Percentiles rank a stretch among this genome's conserved stretches.
These are phyloP conservation scores for Philereme vetulata DNA, from an alignment of 2,888 invertebrate genomes.

Conservation along the genomic window DNA sequence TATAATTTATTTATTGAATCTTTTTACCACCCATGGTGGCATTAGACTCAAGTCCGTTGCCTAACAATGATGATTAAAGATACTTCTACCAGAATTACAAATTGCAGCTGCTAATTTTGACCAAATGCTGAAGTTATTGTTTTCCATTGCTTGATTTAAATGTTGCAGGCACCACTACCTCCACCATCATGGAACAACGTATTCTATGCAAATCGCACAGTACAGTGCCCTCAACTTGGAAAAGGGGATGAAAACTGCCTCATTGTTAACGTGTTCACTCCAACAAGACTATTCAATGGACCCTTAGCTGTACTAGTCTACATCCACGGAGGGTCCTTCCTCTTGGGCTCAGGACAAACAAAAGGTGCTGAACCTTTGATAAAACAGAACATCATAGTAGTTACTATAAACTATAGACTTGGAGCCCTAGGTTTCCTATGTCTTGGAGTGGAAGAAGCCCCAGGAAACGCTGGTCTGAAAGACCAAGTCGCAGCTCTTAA, in stretches of 20 bases:
- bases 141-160: no score
- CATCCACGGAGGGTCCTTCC: constrained; percentile 51
- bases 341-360: constrained; percentile 46
- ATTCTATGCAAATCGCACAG: constrained; percentile 43
- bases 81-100: no score
- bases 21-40: no score
- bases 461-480: constrained; percentile 56
- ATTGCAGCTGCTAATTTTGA: no score
- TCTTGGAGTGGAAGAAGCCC: constrained; percentile 47
- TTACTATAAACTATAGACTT: constrained; percentile 54
- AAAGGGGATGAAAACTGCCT: constrained; percentile 53
- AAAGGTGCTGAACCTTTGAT: constrained; percentile 48
- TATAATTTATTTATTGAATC: no score
- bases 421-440: constrained; percentile 53
- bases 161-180: constrained; percentile 46
- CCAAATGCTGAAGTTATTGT: no score
- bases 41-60: no score
- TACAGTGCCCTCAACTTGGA: constrained; percentile 48
- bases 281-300: constrained; percentile 26
- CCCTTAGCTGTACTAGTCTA: constrained; percentile 50
- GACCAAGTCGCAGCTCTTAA: constrained; percentile 52
- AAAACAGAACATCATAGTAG: constrained; percentile 48
- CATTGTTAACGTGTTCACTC: constrained; percentile 50
- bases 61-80: no score
- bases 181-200: constrained; percentile 42